Base-by-base conservation (phyloP, 2,113 vertebrate genomes). In the Cacatua alba region DNA sequence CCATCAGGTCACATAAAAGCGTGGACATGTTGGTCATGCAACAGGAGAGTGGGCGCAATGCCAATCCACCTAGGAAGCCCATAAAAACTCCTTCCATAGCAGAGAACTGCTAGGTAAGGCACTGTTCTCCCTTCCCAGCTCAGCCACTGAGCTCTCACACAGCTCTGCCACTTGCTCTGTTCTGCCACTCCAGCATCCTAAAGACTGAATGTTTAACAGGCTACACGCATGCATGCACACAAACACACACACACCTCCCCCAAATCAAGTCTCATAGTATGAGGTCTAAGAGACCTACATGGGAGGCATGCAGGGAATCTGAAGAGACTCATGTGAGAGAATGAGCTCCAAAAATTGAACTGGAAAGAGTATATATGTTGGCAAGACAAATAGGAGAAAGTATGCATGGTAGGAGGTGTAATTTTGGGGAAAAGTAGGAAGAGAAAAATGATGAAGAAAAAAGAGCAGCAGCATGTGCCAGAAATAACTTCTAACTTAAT, bases 211-310 rank as follows among this genome's bases (percentile, higher is more conserved):
- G 1, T 7, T 2, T 15, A 13, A 43, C 1, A 41, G 25, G 24
- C 16, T 44, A 13, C 82, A 17, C 0, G 0, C 13, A 3, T 0
- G 9, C 0, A 0, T 9, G 18, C 8, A 12, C 4, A 8, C 35
- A 33, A 29, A 65, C n/a, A 39, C 21, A 4, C 17, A 4, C 11
- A 21, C 39, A 5, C 28, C 13, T 2, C 9, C 24, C 0, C 0
- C 33, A 48, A 41, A 17, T 2, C 43, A 28, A 15, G 37, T 29
- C 21, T 48, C 33, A 29, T 2, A 12, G 37, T 6, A 11, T 7
- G n/a, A 67, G 9, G 48, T 37, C 17, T 4, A 8, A 51, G 35
- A 86, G 8, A 20, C 8, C 13, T 3, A 20, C 0, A 0, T 1
- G 9, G 31, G 8, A 79, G 13, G 23, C 33, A 31, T 11, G 6